A percentile compares a stretch with the other conserved stretches of the same genome.
phyloP scores from a whole-genome alignment of 2,797 vertebrate genomes.

The Miopithecus talapoin region DNA sequence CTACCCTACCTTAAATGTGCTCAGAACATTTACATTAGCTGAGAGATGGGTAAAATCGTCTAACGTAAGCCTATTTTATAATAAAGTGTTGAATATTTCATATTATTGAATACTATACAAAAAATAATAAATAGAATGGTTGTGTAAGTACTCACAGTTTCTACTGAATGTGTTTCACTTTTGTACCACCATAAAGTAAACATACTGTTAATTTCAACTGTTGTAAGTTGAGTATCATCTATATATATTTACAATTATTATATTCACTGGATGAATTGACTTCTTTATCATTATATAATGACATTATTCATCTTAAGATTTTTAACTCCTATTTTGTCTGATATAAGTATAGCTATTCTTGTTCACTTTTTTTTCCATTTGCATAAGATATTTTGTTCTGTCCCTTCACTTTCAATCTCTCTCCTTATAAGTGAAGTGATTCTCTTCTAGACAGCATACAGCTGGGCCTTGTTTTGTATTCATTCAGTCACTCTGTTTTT shows the following conservation, averaged over 20 bases:
- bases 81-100: background rate
- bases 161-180: background rate
- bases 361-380: background rate
- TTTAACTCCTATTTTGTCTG: background rate
- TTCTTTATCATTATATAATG: background rate
- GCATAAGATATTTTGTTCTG: background rate
- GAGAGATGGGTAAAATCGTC: background rate
- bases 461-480: background rate
- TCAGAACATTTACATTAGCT: background rate
- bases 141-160: background rate
- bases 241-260: background rate
- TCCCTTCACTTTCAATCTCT: background rate
- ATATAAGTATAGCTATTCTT: background rate
- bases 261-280: background rate
- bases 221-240: background rate
- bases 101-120: background rate
- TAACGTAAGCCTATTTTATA: background rate
- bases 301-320: background rate
- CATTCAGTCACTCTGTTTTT: background rate
- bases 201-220: background rate
- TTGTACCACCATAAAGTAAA: background rate
- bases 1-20: background rate
- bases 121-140: background rate
- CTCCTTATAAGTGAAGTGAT: background rate
- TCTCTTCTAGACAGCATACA: background rate